phyloP scores from a whole-genome alignment of 2,797 vertebrate species.

The Chiloscyllium punctatum region DNA sequence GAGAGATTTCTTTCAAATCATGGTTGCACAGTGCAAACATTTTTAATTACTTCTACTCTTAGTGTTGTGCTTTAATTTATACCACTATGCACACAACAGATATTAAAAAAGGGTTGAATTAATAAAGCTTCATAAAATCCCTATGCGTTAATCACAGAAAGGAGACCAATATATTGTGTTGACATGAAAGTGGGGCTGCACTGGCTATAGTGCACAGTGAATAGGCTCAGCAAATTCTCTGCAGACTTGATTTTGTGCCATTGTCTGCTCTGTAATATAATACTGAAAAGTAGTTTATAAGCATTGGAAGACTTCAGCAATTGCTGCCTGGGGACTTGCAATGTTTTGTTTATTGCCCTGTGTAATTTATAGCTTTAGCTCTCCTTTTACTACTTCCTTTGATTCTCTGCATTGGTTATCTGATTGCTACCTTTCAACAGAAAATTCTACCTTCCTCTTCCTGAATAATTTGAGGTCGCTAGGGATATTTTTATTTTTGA shows the following conservation, averaged over 20 bases:
- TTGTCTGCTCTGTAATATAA: constrained; percentile 47
- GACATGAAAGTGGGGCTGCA: constrained; percentile 50
- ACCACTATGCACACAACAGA: constrained; percentile 52
- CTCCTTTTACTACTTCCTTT: neutral
- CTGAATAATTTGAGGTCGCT: neutral
- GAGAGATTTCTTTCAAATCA: constrained; percentile 40
- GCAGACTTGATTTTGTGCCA: constrained; percentile 44
- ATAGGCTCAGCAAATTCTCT: constrained; percentile 53
- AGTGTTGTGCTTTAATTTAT: constrained; percentile 49
- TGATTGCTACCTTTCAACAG: neutral
- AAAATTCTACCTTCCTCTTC: neutral
- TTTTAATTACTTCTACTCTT: constrained; percentile 43
- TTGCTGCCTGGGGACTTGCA: constrained; percentile 41
- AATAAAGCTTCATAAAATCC: constrained; percentile 50
- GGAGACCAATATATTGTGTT: constrained; percentile 49
- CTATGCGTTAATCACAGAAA: constrained; percentile 45
- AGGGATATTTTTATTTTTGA: neutral
- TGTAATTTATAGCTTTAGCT: neutral
- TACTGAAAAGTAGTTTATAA: constrained; percentile 43
- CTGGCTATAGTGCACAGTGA: constrained; percentile 45
- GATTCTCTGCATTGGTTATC: neutral
- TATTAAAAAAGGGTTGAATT: constrained; percentile 47
- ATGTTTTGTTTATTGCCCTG: neutral
- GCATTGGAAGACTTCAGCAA: constrained; percentile 42
- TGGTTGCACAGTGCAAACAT: constrained; percentile 41